Evolutionary conservation across 2,888 invertebrate genomes (phyloP).

Genomic region (Notodonta ziczac): DNA sequence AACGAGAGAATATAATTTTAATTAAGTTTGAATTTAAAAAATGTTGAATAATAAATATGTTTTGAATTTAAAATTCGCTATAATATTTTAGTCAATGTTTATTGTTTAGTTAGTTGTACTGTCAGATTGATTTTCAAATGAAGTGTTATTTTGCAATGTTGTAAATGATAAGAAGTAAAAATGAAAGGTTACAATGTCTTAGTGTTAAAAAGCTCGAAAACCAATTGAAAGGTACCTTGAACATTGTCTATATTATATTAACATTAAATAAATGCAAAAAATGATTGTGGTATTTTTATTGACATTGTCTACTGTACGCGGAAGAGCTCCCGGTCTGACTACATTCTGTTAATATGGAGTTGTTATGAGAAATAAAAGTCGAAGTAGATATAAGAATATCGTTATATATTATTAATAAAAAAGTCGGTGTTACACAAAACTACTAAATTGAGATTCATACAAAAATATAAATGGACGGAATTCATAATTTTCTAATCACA

Average conservation of each 20-base stretch:
- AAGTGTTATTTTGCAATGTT: slow-evolving; percentile 82
- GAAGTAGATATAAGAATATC: background rate
- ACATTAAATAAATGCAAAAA: slow-evolving; percentile 84
- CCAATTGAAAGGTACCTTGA: slow-evolving; percentile 84
- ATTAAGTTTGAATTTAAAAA: slow-evolving; percentile 75
- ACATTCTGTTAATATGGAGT: background rate
- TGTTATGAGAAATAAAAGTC: background rate
- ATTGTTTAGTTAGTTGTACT: slow-evolving; percentile 73
- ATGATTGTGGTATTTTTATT: slow-evolving; percentile 48
- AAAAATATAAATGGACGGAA: slow-evolving; percentile 64
- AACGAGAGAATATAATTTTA: slow-evolving; percentile 73
- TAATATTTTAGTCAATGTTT: slow-evolving; percentile 82
- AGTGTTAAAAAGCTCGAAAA: slow-evolving; percentile 82
- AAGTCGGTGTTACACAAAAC: slow-evolving; percentile 20
- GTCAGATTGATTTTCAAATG: slow-evolving; percentile 73
- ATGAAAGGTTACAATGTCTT: slow-evolving; percentile 79
- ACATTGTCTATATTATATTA: slow-evolving; percentile 85
- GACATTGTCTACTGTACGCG: background rate
- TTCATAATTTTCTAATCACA: slow-evolving; percentile 42
- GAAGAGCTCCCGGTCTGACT: background rate
- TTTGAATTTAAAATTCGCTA: slow-evolving; percentile 80
- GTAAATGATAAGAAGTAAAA: slow-evolving; percentile 74
- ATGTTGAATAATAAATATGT: slow-evolving; percentile 63
- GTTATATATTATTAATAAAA: slow-evolving; percentile 2
- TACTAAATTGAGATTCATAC: slow-evolving; percentile 44